A percentile compares a stretch with the other conserved stretches of the same genome.
These are phyloP conservation scores for Eurois occulta DNA, from an alignment of 2,888 invertebrate genomes.

Conservation along the genomic window DNA sequence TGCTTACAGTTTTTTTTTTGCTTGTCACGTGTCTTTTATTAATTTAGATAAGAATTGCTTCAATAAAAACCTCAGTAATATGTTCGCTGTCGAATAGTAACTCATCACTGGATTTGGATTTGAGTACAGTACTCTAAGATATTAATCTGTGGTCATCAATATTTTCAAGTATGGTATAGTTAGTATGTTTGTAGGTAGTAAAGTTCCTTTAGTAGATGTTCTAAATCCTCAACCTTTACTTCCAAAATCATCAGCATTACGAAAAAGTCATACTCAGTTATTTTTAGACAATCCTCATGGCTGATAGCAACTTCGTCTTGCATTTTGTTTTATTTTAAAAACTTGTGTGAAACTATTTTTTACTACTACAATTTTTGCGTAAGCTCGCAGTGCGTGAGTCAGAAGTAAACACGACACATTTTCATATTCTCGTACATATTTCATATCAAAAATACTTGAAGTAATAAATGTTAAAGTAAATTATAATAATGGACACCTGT, in stretches of 20 bases:
- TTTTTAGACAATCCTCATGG: conserved; percentile 30
- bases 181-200: background rate
- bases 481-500: conserved; percentile 49
- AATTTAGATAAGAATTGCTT: background rate
- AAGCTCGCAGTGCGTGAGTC: conserved; percentile 43
- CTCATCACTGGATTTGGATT: background rate
- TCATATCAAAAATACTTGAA: conserved; percentile 53
- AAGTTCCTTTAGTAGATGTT: background rate
- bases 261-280: conserved; percentile 19
- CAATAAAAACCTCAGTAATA: background rate
- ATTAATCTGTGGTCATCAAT: background rate
- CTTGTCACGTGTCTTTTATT: background rate
- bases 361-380: conserved; percentile 55
- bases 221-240: background rate
- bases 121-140: background rate
- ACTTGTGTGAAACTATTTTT: conserved; percentile 40
- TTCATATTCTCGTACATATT: conserved; percentile 43
- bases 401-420: conserved; percentile 60
- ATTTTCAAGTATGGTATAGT: background rate
- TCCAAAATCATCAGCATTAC: background rate
- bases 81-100: background rate
- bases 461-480: conserved; percentile 56
- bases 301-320: conserved; percentile 28
- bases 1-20: background rate
- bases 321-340: conserved; percentile 51